Evolutionary conservation across 2,888 invertebrate genomes (phyloP), one percentile per base, ranked within the genome.

Genomic region (Acronicta leporina): DNA sequence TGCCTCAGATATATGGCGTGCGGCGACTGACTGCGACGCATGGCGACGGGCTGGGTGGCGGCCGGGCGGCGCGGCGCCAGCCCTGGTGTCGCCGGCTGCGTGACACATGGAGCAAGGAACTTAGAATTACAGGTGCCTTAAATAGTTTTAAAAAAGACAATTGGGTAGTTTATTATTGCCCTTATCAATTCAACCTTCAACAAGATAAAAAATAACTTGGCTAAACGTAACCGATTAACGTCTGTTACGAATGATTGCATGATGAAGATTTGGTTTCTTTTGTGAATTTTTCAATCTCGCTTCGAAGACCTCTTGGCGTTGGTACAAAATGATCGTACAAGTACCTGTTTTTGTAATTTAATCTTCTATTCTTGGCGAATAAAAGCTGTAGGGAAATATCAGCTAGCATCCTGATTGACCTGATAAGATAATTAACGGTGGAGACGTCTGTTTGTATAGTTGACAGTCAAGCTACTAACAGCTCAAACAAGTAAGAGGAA

Each of bases 21-120:
- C 42, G 76, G 73, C 77, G 73, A 43, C 70, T 42, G 47, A 14
- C 20, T 25, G 33, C 43, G 50, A 14, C 16, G 40, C 44, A 73
- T 43, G 54, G 53, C 9, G 58, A 50, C 30, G 49, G 38, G 49
- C 50, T 7, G n/a, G n/a, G 38, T 7, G 38, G 38, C n/a, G 13
- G 35, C 4, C 56, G 67, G 2, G 75, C 73, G 72, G 48, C 66
- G 68, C 45, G 68, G 68, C 72, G 68, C 61, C 68, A 58, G 69
- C 30, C 59, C 47, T 10, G 14, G 42, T 43, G 56, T 27, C 63
- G 57, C 43, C 54, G 46, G 0, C 57, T 65, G 63, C 63, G 73
- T 75, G 77, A 75, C 75, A 63, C 75, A 75, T 47, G 51, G 61
- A 45, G 33, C 63, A 59, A 50, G 55, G 53, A 52, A 50, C 61